Evolutionary conservation across 2,888 invertebrate genomes (phyloP), one percentile per base, ranked within the genome.

Genomic region (Amphipyra tragopoginis): DNA sequence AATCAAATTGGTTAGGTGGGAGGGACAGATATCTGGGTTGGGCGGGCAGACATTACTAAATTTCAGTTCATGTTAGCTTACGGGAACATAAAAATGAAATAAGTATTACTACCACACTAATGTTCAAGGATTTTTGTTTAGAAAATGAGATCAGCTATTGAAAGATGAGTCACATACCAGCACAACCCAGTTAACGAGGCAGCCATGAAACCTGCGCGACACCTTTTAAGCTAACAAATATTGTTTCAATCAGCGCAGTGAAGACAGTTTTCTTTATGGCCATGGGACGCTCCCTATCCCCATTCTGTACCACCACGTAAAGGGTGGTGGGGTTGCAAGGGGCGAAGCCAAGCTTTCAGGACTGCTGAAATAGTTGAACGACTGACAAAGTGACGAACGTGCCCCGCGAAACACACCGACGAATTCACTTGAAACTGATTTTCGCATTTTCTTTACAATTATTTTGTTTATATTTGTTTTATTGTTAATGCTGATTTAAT

Each of bases 231-330:
- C 70, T 80, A 85, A 80, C 92, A 91, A 93, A 92, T 88, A 92
- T 89, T 86, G 90, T 88, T 88, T 88, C 93, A 93, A 93, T 93
- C 91, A 92, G 87, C 80, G 81, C 77, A 83, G 82, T 80, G 83
- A 92, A 94, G 94, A 93, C 92, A 84, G 89, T 90, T 92, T 93
- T 92, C 94, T 94, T 93, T 93, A 93, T 92, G 86, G 86, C 74
- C 65, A 65, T 74, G 88, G 89, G 93, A 90, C 93, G 90, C 93
- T 89, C 94, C 94, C 92, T 93, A 92, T 87, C 91, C 93, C 90
- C 90, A 89, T 91, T 92, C 79, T 82, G 79, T 68, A 81, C 83
- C 86, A 87, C 89, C 88, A 87, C 81, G 79, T 77, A 83, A 84
- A 84, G 89, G 90, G 90, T 90, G 90, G 92, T 90, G 91, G 89